A percentile compares a stretch with the other conserved stretches of the same genome.
Evolutionary conservation across 2,888 invertebrate species (phyloP).

Genomic region (Polyommatus iphigenia): DNA sequence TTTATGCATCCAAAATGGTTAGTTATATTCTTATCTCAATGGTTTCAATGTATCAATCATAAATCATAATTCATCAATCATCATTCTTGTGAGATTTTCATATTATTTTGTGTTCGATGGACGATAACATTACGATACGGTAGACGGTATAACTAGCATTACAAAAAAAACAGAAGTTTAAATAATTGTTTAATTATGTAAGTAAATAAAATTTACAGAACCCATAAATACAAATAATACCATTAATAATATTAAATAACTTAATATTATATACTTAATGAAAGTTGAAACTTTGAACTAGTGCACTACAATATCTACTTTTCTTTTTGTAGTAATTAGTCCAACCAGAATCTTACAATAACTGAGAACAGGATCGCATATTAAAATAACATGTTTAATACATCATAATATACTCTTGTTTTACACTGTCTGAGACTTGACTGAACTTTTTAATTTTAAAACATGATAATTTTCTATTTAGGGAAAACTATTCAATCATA

Average conservation of each 20-base stretch:
- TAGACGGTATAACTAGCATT: neutral
- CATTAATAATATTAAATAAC: neutral
- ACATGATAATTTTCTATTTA: neutral
- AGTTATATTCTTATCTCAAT: too few relatives aligned
- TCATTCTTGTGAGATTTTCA: too few relatives aligned
- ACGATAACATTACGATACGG: neutral
- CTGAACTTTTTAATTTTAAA: neutral
- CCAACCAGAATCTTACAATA: neutral
- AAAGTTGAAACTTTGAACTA: neutral
- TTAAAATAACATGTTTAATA: neutral
- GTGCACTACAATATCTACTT: neutral
- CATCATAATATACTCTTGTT: neutral
- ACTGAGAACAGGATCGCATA: neutral
- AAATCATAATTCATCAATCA: too few relatives aligned
- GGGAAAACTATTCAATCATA: neutral
- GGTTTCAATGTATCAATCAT: too few relatives aligned
- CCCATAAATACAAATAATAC: constrained; percentile 20
- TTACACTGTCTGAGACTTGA: neutral
- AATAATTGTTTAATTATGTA: neutral
- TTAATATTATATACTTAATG: neutral
- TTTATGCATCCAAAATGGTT: too few relatives aligned
- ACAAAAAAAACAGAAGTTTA: neutral
- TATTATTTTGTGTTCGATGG: too few relatives aligned
- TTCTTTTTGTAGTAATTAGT: neutral
- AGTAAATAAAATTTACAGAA: constrained; percentile 30